Evolutionary conservation across 1,140 invertebrate genomes (phyloP).

Genomic region (Wasmannia auropunctata): DNA sequence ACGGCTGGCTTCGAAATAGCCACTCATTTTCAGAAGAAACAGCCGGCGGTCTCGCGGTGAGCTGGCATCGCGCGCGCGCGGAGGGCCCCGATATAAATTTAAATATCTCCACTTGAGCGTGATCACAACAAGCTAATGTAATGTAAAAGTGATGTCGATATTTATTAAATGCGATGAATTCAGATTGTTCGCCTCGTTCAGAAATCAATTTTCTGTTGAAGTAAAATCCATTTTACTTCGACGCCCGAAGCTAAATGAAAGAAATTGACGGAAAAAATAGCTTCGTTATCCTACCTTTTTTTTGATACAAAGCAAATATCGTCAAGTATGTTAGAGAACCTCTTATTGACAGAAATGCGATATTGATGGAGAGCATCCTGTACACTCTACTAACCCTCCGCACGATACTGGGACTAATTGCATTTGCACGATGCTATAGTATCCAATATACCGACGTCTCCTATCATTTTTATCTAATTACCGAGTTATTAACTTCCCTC

Average conservation of each 20-base stretch:
- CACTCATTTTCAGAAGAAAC: not conserved
- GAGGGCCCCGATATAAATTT: not conserved
- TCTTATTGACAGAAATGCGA: constrained; percentile 30
- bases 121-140: too few relatives aligned
- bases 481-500: constrained; percentile 49
- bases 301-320: not conserved
- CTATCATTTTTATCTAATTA: constrained; percentile 63
- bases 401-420: constrained; percentile 40
- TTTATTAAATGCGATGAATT: too few relatives aligned
- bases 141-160: too few relatives aligned
- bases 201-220: not conserved
- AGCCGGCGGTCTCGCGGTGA: not conserved
- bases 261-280: constrained; percentile 1
- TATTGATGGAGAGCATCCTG: constrained; percentile 20
- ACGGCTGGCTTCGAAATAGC: not conserved
- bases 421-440: constrained; percentile 41
- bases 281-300: not conserved
- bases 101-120: not conserved
- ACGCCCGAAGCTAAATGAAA: not conserved
- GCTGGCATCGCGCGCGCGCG: not conserved
- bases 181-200: not conserved
- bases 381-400: not conserved
- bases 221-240: not conserved
- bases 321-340: not conserved
- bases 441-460: constrained; percentile 22